These are phyloP conservation scores for Chelonia mydas DNA, from an alignment of 2,797 vertebrate species.

Conservation along the genomic window DNA sequence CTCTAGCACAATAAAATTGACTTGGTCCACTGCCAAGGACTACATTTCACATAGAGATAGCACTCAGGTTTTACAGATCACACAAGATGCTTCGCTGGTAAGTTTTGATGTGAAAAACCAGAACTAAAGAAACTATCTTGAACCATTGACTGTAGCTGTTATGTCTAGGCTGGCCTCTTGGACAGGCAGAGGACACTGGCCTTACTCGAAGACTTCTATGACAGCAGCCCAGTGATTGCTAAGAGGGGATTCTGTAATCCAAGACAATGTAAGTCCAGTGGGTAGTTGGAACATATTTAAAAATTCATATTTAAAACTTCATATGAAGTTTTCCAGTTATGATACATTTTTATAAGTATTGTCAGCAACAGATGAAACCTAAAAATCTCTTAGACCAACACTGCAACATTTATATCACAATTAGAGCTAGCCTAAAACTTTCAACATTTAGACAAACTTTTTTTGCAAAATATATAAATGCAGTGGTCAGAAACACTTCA, in stretches of 20 bases:
- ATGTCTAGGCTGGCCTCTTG: constrained; percentile 77
- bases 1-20: not conserved
- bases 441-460: not conserved
- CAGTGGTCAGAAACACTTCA: not conserved
- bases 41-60: constrained; percentile 18
- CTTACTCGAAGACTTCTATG: constrained; percentile 78
- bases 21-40: constrained; percentile 26
- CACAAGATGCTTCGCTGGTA: not conserved
- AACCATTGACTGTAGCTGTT: constrained; percentile 4
- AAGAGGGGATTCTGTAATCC: constrained; percentile 74
- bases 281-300: not conserved
- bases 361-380: not conserved
- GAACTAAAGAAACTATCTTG: not conserved
- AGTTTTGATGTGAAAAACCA: not conserved
- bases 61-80: not conserved
- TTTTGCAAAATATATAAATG: not conserved
- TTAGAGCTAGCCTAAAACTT: not conserved
- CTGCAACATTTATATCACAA: not conserved
- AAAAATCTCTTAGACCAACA: not conserved
- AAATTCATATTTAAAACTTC: not conserved
- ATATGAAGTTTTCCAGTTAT: not conserved
- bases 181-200: constrained; percentile 75
- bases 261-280: constrained; percentile 77
- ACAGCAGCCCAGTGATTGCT: constrained; percentile 1
- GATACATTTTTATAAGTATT: not conserved